Conservation (phyloP, 1,140 invertebrate species). For the Heliconius hermathena region DNA sequence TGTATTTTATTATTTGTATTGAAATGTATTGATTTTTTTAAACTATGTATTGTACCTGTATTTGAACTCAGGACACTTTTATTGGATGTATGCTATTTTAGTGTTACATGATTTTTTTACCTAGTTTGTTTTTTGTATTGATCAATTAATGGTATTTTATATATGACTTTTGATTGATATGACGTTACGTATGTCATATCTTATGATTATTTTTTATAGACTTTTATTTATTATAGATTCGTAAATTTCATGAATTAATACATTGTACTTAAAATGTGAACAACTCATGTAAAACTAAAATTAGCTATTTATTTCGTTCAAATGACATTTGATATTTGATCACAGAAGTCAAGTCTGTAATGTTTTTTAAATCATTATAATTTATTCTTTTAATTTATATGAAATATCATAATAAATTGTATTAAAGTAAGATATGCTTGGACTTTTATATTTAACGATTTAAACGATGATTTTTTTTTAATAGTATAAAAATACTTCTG, state of each 20-base stretch:
- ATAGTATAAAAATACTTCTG: neutral
- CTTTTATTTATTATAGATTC: no score
- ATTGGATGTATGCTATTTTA: no score
- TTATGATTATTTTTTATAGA: neutral
- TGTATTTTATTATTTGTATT: neutral
- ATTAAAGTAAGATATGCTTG: neutral
- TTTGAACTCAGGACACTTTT: no score
- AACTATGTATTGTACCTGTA: no score
- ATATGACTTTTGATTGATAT: neutral
- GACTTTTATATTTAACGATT: neutral
- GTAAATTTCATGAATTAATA: neutral
- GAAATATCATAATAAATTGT: neutral
- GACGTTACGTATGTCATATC: neutral
- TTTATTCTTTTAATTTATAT: neutral
- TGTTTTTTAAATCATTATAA: neutral
- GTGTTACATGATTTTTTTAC: no score
- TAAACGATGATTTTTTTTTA: neutral
- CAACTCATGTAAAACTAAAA: neutral
- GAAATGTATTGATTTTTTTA: neutral
- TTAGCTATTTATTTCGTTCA: neutral
- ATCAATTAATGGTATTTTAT: no score
- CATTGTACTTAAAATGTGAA: constrained; percentile 4
- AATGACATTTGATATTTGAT: no score
- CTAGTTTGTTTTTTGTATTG: no score
- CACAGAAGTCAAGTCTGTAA: no score